Conservation (phyloP, 1,140 invertebrate genomes). For the Danaus melanippus region DNA sequence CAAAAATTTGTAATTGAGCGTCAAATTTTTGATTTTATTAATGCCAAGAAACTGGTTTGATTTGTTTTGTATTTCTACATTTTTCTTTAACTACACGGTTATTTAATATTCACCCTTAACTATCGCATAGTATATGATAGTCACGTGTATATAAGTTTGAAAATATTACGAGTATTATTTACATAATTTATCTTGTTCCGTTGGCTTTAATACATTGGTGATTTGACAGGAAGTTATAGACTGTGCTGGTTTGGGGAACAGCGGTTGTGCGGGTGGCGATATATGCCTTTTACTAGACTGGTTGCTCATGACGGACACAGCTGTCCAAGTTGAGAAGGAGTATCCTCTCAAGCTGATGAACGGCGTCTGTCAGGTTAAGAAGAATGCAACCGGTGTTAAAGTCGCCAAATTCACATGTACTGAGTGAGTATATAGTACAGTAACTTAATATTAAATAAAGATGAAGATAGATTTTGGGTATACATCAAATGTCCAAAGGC, state of each 20-base stretch:
- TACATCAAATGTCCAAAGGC: no score
- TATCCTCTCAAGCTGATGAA: conserved; percentile 79
- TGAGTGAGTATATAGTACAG: conserved; percentile 46
- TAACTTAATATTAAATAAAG: neutral
- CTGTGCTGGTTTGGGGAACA: conserved; percentile 81
- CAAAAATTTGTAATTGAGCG: no score
- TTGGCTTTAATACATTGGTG: neutral
- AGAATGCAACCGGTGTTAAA: conserved; percentile 46
- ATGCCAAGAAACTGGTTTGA: no score
- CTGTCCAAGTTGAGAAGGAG: conserved; percentile 73
- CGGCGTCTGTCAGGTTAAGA: conserved; percentile 73
- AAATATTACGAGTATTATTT: neutral
- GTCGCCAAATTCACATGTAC: conserved; percentile 70
- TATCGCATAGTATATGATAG: no score
- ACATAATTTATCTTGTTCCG: neutral
- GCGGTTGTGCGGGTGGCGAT: conserved; percentile 87
- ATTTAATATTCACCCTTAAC: no score
- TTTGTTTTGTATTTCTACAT: no score
- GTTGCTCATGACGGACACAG: conserved; percentile 75
- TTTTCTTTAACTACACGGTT: no score
- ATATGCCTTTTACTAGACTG: conserved; percentile 83
- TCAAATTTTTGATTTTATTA: no score
- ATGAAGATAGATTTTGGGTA: no score
- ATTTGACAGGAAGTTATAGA: conserved; percentile 80
- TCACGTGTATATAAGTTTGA: no score